Evolutionary conservation across 2,113 vertebrate genomes (phyloP).

Genomic region (Callorhinus ursinus): DNA sequence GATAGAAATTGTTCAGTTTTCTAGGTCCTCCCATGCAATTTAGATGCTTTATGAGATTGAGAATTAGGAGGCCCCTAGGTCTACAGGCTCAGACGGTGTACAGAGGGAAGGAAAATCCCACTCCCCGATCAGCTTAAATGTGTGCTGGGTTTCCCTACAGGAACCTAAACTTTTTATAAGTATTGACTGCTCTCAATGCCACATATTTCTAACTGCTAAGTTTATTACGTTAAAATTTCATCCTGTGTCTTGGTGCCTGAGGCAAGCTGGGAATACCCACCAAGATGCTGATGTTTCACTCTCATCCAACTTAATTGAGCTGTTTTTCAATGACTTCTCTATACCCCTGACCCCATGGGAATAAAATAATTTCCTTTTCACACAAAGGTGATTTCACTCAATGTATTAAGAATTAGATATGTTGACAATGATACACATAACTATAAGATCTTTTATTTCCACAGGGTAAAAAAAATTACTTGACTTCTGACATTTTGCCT

Average conservation of each 20-base stretch:
- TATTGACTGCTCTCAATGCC: conserved; percentile 43
- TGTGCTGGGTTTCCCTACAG: neutral
- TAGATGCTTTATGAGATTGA: neutral
- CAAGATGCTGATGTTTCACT: conserved; percentile 16
- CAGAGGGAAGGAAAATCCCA: neutral
- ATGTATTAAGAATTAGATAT: conserved; percentile 55
- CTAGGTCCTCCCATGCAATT: neutral
- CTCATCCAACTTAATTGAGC: conserved; percentile 48
- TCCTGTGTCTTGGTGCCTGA: conserved; percentile 13
- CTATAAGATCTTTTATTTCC: conserved; percentile 41
- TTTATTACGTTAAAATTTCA: conserved; percentile 58
- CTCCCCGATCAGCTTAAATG: neutral
- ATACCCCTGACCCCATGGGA: neutral
- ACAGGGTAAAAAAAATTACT: conserved; percentile 15
- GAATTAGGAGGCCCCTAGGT: neutral
- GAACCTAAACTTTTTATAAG: conserved; percentile 31
- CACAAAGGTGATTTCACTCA: conserved; percentile 54
- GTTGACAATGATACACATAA: conserved; percentile 45
- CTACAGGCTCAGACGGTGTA: neutral
- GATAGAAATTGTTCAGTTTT: neutral
- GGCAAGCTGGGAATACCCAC: conserved; percentile 18
- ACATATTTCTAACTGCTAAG: conserved; percentile 56
- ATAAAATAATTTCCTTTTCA: conserved; percentile 57
- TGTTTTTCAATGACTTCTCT: conserved; percentile 48
- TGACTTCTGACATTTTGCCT: conserved; percentile 22